A percentile compares a stretch with the other conserved stretches of the same genome.
These are phyloP conservation scores for Scopus umbretta DNA, from an alignment of 2,113 vertebrate species.

Conservation along the genomic window DNA sequence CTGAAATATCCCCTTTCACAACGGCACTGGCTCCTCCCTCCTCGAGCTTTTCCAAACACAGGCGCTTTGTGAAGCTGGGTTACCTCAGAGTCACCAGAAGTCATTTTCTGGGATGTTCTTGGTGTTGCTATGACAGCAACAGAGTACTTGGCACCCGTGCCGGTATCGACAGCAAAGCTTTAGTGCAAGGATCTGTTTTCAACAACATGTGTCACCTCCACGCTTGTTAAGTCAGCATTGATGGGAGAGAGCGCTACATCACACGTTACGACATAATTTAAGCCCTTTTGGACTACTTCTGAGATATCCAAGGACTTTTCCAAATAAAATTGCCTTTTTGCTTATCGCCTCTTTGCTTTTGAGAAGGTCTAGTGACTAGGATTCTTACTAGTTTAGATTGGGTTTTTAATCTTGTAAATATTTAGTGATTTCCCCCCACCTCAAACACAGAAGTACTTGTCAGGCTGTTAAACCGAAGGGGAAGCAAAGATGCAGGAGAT, in stretches of 20 bases:
- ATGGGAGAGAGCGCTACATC: neutral
- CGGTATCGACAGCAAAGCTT: neutral
- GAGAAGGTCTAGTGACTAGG: fast-evolving
- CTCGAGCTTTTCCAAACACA: neutral
- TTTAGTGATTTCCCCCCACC: neutral
- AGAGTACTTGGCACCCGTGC: neutral
- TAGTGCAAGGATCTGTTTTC: neutral
- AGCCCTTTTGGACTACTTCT: neutral
- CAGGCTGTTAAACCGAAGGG: neutral
- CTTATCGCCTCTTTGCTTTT: neutral
- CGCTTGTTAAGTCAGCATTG: fast-evolving
- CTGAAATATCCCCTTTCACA: neutral
- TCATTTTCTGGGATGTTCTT: neutral
- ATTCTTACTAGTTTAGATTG: neutral
- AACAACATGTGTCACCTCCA: neutral
- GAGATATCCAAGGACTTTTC: neutral
- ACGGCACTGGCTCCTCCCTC: neutral
- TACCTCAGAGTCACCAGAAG: neutral
- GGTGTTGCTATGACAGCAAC: neutral
- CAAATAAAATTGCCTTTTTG: neutral
- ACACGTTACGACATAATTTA: fast-evolving
- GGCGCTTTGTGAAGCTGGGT: neutral
- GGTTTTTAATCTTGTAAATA: neutral
- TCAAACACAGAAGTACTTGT: fast-evolving
- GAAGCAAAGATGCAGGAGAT: neutral